These are phyloP conservation scores for Chaenodraco wilsoni DNA, from an alignment of 2,797 vertebrate species.

Conservation along the genomic window DNA sequence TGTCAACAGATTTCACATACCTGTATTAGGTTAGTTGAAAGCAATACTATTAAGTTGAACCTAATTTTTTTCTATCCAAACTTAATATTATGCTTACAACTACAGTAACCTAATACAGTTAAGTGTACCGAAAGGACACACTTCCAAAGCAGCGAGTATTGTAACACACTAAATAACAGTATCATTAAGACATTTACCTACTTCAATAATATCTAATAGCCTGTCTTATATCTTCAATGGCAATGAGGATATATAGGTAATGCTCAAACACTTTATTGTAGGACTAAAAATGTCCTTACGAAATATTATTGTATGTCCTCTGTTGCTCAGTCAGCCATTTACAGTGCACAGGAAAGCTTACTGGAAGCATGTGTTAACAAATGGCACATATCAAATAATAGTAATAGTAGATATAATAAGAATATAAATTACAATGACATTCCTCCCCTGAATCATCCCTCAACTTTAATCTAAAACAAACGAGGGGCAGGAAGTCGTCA, in stretches of 20 bases:
- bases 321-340: slow-evolving; percentile 28
- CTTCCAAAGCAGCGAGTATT: slow-evolving; percentile 29
- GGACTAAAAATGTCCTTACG: neutral
- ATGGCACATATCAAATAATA: neutral
- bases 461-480: slow-evolving; percentile 5
- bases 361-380: slow-evolving; percentile 17
- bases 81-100: too few relatives aligned
- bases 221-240: slow-evolving; percentile 13
- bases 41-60: too few relatives aligned
- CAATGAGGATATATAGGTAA: neutral
- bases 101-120: too few relatives aligned
- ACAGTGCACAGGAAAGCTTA: slow-evolving; percentile 6
- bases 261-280: neutral
- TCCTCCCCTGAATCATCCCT: neutral
- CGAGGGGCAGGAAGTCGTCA: neutral
- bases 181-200: neutral
- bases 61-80: too few relatives aligned
- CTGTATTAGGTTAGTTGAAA: too few relatives aligned
- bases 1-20: too few relatives aligned
- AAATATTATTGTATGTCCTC: neutral
- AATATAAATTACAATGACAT: neutral
- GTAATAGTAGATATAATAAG: too few relatives aligned
- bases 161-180: neutral
- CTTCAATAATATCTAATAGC: slow-evolving; percentile 1
- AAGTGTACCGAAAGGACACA: slow-evolving; percentile 16